Evolutionary conservation across 2,888 invertebrate genomes (phyloP), one percentile per base, ranked within the genome.

Genomic region (Perithous albicinctus): DNA sequence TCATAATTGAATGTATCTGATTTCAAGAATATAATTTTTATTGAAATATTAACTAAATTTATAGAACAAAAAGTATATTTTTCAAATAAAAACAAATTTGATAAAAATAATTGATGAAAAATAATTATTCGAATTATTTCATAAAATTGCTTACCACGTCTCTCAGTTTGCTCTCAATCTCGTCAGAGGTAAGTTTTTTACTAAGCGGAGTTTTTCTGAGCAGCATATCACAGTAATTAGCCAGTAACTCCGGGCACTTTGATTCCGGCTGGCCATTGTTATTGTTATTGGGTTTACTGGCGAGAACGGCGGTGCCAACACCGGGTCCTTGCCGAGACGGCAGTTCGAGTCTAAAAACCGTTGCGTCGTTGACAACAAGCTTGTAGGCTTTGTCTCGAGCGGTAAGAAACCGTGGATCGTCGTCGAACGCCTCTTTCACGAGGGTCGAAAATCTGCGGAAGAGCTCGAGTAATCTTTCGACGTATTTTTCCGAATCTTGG

Each of bases 141-240:
- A 48, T 46, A 43, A 32, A 38, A 61, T 20, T 12, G 63, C 95
- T 92, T 90, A 96, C 95, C 87, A 99, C 98, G 94, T 99, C 98
- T 91, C 95, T 96, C 82, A 99, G 94, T 90, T 98, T 96, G 82
- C 95, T 96, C 93, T 99, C 99, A 87, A 99, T 99, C 94, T 99
- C 98, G 92, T 99, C 99, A 84, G 97, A 97, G 18, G 99, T 99
- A 82, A 99, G 95, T 87, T 98, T 96, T 94, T 99, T 99, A 93
- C 99, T 99, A 84, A 99, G 94, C 29, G 98, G 98, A 72, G 99
- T 99, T 92, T 98, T 97, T 87, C 99, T 95, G 89, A 99, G 94
- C 89, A 99, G 94, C 97, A 99, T 98, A 96, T 99, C 99, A 95
- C 99, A 99, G 94, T 99, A 99, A 93, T 99, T 99, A 73, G 99